Evolutionary conservation across 2,797 vertebrate species (phyloP), one percentile per base, ranked within the genome.

Genomic region (Brachyalestes nurse): DNA sequence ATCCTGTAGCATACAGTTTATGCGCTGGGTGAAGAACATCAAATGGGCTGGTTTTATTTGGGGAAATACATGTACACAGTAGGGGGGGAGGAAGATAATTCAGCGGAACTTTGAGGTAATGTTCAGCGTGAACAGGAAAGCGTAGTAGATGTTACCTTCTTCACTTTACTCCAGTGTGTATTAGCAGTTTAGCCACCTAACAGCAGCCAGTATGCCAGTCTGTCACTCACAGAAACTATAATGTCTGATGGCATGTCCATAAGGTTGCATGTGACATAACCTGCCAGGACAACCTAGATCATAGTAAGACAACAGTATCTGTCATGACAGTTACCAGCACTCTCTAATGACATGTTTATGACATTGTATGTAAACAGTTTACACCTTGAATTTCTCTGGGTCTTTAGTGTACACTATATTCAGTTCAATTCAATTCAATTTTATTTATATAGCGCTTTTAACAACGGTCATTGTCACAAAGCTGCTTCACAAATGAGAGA

Each of bases 21-120:
- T 57, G 49, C 55, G 28, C 25, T 57, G 51, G 57, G n/a, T 62
- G 34, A 65, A 5, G 23, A 25, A 23, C n/a, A 55, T 51, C n/a
- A 28, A 79, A 21, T 51, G 49, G n/a, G 16, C 13, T 17, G 34
- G 47, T 80, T 42, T 80, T 73, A 72, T 72, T 21, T 57, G 49
- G 14, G 70, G 60, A 23, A 65, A 45, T 40, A 13, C 38, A 16
- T 79, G 70, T 17, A 55, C 38, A 73, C 0, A 38, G 47, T 53
- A 70, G 67, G 42, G 28, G 38, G 49, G 21, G 2, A 58, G 45
- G 49, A n/a, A 13, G 45, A 67, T 65, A 42, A 65, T 74, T 67
- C 53, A 3, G n/a, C 21, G 45, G 19, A 47, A 69, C 34, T 34
- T 34, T 34, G 34, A 34, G 34, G 34, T 34, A 34, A 34, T 34